Evolutionary conservation across 2,797 vertebrate species (phyloP), one percentile per base, ranked within the genome.

Genomic region (Brachymystax lenok): DNA sequence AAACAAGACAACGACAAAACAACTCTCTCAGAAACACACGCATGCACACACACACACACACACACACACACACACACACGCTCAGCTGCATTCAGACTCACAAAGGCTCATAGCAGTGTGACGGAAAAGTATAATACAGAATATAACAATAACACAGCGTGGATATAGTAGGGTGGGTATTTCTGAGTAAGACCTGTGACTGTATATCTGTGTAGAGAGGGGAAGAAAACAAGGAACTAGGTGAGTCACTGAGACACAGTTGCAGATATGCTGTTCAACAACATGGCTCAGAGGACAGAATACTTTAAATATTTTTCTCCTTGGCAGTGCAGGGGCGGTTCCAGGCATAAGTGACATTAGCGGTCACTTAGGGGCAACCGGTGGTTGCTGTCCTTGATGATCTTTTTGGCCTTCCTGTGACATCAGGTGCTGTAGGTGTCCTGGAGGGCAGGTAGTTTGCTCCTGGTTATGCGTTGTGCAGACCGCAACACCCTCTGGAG

Each of bases 1-100:
- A 82, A 59, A 75, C 66, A 81, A 27, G 46, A 80, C 64, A 75
- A 76, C 35, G 69, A 68, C 66, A 21, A 28, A 28, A 66, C 63
- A 28, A 30, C 56, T 24, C n/a, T 61, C 21, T 61, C 56, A 61
- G 56, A 21, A 61, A 8, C 56, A 68, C 33, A 68, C 1, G 69
- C n/a, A 68, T 72, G 24, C 71, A 73, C 52, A 63, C 50, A 66
- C 35, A 16, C n/a, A 27, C 33, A 5, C 33, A 33, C 33, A 2
- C 69, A 33, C 10, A 13, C 72, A 68, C 56, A 72, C 1, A 71
- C 24, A 68, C 74, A 74, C 72, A 74, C 54, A 74, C 50, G 61
- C 40, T 1, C 19, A 24, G 12, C 70, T 71, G 70, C 51, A 27
- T 27, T 71, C 40, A 46, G 4, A 28, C 40, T 21, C 63, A 27